phyloP scores from a whole-genome alignment of 2,888 invertebrate genomes.

The Amphipoea oculea region DNA sequence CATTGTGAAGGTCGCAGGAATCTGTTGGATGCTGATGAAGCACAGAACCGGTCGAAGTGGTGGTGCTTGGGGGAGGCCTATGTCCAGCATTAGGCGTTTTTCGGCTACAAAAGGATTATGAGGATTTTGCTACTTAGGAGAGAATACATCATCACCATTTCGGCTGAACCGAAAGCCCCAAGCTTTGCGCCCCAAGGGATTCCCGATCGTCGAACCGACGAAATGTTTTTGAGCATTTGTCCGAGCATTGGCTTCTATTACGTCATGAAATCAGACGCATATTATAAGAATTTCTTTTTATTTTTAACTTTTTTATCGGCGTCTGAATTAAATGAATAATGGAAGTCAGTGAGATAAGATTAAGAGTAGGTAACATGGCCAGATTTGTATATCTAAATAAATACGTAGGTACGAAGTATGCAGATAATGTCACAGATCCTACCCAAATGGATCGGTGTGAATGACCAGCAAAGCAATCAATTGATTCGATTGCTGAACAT shows the following conservation, averaged over 20 bases:
- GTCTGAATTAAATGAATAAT: not conserved
- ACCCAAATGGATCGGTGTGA: not conserved
- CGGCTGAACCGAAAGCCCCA: not conserved
- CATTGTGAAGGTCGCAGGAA: not conserved
- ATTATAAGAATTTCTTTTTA: too few relatives aligned
- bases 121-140: not conserved
- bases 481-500: conserved; percentile 17
- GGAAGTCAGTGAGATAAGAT: not conserved
- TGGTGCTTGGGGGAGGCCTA: not conserved
- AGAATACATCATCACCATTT: not conserved
- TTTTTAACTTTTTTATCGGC: too few relatives aligned
- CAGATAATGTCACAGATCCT: not conserved
- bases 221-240: not conserved
- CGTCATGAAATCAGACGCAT: not conserved
- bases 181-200: too few relatives aligned
- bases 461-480: conserved; percentile 18
- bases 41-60: not conserved
- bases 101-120: too few relatives aligned
- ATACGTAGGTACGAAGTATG: not conserved
- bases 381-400: not conserved
- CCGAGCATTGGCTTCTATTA: too few relatives aligned
- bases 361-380: not conserved
- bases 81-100: not conserved
- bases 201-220: not conserved
- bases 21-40: not conserved